Conservation (phyloP, 2,113 vertebrate species). For the Hyaena hyaena region DNA sequence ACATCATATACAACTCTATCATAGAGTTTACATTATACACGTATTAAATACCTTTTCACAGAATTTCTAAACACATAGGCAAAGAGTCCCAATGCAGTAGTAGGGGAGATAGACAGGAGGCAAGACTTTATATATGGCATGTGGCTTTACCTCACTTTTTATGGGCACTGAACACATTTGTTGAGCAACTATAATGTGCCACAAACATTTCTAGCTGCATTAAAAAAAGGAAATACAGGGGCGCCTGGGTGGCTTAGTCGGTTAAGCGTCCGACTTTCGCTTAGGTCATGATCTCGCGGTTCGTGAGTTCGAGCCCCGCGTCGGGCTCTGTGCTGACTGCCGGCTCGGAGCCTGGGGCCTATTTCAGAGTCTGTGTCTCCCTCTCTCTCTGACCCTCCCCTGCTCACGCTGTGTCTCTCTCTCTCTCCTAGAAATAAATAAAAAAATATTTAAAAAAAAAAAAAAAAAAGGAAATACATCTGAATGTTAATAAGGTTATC, state of each 20-base stretch:
- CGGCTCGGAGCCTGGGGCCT: no score
- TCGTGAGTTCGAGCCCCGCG: no score
- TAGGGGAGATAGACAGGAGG: neutral
- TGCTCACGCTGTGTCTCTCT: no score
- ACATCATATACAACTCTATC: neutral
- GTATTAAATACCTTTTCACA: neutral
- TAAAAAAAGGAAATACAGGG: neutral
- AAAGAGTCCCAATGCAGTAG: neutral
- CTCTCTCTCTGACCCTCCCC: no score
- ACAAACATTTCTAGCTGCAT: neutral
- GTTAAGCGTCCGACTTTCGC: no score
- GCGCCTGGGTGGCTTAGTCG: no score
- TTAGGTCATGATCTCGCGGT: no score
- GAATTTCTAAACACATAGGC: neutral
- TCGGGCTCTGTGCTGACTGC: no score
- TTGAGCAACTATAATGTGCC: neutral
- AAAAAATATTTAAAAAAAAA: no score
- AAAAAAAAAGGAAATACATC: neutral
- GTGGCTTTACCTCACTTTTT: neutral
- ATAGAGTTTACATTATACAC: neutral
- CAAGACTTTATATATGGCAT: neutral
- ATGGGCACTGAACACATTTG: neutral
- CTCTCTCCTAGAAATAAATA: no score
- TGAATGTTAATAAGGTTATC: neutral
- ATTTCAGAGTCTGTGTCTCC: no score